These are phyloP conservation scores for Antechinus stuartii DNA, from an alignment of 2,113 vertebrate species.

Conservation along the genomic window DNA sequence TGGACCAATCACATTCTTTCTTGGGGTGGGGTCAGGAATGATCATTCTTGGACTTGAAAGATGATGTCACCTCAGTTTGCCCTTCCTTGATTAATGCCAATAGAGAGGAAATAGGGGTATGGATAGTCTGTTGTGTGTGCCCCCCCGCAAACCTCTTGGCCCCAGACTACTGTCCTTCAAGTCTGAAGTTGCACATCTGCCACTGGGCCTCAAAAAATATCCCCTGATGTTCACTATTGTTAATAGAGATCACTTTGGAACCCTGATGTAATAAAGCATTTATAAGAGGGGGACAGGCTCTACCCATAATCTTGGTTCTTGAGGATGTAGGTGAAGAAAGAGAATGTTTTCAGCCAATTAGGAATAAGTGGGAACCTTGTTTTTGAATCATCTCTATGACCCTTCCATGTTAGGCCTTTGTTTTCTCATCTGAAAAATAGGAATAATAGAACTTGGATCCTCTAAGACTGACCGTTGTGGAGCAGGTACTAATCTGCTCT, in stretches of 20 bases:
- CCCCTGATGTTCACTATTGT: neutral
- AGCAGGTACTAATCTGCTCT: neutral
- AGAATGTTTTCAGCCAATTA: neutral
- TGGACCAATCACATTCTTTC: neutral
- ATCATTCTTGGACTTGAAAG: no score
- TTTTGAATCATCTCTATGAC: neutral
- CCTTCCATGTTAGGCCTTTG: neutral
- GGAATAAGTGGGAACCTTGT: neutral
- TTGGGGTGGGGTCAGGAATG: neutral
- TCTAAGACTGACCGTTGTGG: neutral
- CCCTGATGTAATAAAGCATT: neutral
- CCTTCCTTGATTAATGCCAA: neutral
- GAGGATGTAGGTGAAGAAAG: neutral
- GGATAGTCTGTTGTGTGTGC: neutral
- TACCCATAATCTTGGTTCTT: neutral
- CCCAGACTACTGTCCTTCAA: neutral
- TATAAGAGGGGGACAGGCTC: neutral
- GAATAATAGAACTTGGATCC: neutral
- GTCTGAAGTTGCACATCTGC: no score
- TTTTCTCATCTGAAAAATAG: neutral
- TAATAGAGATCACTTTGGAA: neutral
- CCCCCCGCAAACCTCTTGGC: neutral
- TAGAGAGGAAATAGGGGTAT: neutral
- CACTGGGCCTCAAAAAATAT: neutral
- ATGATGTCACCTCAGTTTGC: neutral